These are phyloP conservation scores for Periophthalmus modestus DNA, from an alignment of 2,113 vertebrate species.

Conservation along the genomic window DNA sequence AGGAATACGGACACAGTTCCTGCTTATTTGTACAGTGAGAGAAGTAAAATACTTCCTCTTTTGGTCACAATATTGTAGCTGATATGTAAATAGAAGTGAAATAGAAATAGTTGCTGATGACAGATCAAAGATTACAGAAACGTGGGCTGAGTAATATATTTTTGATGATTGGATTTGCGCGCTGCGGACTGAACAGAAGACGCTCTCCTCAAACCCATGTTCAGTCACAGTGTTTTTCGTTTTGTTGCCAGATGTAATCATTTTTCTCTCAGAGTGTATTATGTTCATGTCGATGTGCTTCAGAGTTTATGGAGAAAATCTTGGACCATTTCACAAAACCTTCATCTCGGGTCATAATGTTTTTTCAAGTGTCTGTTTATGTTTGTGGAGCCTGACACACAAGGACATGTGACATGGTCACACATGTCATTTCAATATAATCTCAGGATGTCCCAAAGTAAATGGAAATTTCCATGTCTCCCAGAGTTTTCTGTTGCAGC, in stretches of 20 bases:
- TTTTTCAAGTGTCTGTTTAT: not conserved
- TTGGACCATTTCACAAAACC: not conserved
- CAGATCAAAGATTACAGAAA: not conserved
- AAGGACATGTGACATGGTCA: not conserved
- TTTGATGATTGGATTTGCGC: slow-evolving; percentile 12
- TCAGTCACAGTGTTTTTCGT: not conserved
- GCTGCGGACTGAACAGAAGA: not conserved
- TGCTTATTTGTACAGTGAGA: not conserved
- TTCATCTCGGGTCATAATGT: slow-evolving; percentile 2
- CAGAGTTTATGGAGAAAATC: not conserved
- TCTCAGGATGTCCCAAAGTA: not conserved
- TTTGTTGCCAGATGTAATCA: not conserved
- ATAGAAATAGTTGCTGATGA: slow-evolving; percentile 9
- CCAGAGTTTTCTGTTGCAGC: too few species aligned
- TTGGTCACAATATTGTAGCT: not conserved
- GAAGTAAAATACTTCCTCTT: too few species aligned
- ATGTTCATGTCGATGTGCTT: not conserved
- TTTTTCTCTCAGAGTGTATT: not conserved
- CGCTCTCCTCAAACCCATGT: not conserved
- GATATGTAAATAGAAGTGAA: not conserved
- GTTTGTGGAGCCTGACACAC: not conserved
- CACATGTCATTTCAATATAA: not conserved
- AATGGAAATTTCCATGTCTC: not conserved
- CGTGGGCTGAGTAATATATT: not conserved
- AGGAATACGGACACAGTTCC: not conserved